A percentile compares a stretch with the other conserved stretches of the same genome.
These are phyloP conservation scores for Molossus molossus DNA, from an alignment of 2,797 vertebrate genomes.

Conservation along the genomic window DNA sequence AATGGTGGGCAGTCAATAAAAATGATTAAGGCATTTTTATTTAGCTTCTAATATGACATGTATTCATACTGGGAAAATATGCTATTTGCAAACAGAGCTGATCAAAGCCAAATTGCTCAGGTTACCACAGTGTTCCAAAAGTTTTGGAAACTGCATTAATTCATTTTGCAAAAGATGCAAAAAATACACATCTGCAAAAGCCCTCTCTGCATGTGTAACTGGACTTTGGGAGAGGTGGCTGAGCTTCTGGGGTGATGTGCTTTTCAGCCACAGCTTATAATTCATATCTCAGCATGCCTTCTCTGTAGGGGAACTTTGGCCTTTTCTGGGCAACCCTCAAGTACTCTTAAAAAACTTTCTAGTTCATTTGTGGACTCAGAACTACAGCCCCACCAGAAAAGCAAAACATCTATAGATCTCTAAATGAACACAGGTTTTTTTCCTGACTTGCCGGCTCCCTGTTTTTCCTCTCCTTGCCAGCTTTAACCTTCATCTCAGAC, in stretches of 20 bases:
- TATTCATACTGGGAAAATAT: neutral
- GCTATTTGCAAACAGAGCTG: neutral
- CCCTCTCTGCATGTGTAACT: neutral
- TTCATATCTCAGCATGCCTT: neutral
- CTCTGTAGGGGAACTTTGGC: neutral
- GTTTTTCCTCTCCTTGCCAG: constrained; percentile 32
- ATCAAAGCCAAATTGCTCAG: neutral
- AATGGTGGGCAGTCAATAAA: neutral
- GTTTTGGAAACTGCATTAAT: constrained; percentile 17
- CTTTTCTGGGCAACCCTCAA: neutral
- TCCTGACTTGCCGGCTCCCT: neutral
- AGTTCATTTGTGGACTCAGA: constrained; percentile 24
- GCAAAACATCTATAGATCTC: neutral
- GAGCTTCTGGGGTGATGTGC: neutral
- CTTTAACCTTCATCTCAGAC: constrained; percentile 67
- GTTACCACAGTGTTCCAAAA: constrained; percentile 49
- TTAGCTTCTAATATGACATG: neutral
- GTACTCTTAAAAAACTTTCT: neutral
- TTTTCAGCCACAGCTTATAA: neutral
- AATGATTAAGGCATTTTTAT: neutral
- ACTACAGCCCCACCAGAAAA: neutral
- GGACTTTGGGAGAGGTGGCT: neutral
- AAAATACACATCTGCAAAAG: neutral
- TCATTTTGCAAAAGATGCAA: constrained; percentile 1
- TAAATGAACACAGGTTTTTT: neutral